Evolutionary conservation across 30 jellyfish, hydroid and myxozoan species (phyloP).

Genomic region (Aurelia aurita complex sp. Pacific): DNA sequence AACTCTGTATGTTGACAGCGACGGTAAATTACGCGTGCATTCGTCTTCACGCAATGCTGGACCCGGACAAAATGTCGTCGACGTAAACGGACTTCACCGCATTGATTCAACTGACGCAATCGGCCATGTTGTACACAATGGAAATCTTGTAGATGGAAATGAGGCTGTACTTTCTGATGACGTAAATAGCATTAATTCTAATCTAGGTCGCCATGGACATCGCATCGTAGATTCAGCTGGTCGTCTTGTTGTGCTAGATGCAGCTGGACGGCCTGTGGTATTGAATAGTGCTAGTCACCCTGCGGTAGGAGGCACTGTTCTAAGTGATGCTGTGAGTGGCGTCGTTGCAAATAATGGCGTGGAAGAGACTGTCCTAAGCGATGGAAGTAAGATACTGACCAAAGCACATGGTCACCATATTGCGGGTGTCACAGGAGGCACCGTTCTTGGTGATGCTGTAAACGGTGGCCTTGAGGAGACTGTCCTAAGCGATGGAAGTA

Average conservation of each 20-base stretch:
- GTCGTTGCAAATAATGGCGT: too few relatives aligned
- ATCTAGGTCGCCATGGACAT: constrained; percentile 25
- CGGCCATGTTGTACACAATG: constrained; percentile 41
- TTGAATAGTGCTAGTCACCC: too few relatives aligned
- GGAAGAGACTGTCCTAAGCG: too few relatives aligned
- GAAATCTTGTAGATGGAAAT: constrained; percentile 27
- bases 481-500: too few relatives aligned
- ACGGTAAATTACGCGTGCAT: constrained; percentile 29
- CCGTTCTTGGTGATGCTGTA: too few relatives aligned
- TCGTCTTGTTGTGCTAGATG: background rate
- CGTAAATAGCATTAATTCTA: constrained; percentile 9
- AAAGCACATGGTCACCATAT: too few relatives aligned
- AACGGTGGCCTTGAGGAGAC: too few relatives aligned
- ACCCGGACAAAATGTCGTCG: constrained; percentile 2
- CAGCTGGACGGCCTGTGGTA: background rate
- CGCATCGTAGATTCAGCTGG: constrained; percentile 35
- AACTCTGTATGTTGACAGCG: constrained; percentile 21
- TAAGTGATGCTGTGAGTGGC: too few relatives aligned
- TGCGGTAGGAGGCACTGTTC: too few relatives aligned
- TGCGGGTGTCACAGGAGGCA: too few relatives aligned
- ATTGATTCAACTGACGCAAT: constrained; percentile 24
- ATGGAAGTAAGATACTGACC: too few relatives aligned
- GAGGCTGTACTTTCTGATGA: constrained; percentile 26
- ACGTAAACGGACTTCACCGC: constrained; percentile 21
- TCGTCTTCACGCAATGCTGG: constrained; percentile 1